These are phyloP conservation scores for Rhagoletis zephyria DNA, from an alignment of 1,140 invertebrate genomes.

Conservation along the genomic window DNA sequence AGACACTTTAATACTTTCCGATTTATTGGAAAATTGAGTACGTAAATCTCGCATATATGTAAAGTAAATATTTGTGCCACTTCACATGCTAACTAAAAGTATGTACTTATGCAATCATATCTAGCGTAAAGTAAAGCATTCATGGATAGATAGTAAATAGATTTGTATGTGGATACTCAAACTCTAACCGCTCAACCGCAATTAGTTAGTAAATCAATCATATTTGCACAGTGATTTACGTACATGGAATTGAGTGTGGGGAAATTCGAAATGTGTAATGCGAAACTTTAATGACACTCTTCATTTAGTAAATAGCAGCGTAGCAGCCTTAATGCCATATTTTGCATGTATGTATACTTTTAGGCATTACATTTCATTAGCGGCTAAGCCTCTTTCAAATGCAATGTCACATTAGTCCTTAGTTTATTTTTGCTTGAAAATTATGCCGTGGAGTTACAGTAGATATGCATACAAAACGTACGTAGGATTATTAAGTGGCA, in stretches of 20 bases:
- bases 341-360: conserved; percentile 28
- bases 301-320: not conserved
- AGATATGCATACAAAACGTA: not conserved
- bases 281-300: conserved; percentile 9
- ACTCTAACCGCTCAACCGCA: not conserved
- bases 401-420: not conserved
- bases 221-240: not conserved
- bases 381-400: not conserved
- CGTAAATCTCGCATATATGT: not conserved
- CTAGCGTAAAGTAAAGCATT: not conserved
- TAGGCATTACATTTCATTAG: conserved; percentile 44
- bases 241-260: not conserved
- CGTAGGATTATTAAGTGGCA: too few species aligned
- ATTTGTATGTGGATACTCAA: not conserved
- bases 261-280: conserved; percentile 24
- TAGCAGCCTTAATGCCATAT: not conserved
- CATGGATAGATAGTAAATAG: not conserved
- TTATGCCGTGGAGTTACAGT: not conserved
- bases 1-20: not conserved
- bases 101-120: not conserved
- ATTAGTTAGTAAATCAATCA: conserved; percentile 41
- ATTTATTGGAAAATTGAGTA: conserved; percentile 22
- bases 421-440: not conserved
- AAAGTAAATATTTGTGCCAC: not conserved
- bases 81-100: not conserved